Conservation (phyloP, 2,113 vertebrate species). For the Opisthocomus hoazin region DNA sequence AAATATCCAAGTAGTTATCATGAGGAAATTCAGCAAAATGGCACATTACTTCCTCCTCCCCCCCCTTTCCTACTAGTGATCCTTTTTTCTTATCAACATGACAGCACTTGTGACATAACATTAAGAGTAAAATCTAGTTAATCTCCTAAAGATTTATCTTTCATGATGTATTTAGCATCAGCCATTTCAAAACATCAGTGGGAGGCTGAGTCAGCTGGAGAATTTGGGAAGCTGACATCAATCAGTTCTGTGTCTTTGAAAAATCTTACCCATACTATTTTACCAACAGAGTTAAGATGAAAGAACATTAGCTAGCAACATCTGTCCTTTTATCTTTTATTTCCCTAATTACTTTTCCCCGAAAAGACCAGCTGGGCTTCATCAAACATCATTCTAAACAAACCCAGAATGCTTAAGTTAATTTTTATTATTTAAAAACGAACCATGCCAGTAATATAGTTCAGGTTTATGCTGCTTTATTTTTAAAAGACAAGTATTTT, state of each 20-base stretch:
- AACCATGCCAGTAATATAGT: not conserved
- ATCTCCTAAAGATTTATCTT: not conserved
- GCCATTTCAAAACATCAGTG: not conserved
- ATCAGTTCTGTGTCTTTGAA: not conserved
- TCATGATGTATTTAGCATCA: not conserved
- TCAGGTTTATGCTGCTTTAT: not conserved
- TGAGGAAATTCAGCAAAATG: not conserved
- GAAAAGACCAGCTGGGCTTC: not conserved
- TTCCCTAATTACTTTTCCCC: not conserved
- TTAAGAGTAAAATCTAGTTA: not conserved
- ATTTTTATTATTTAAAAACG: not conserved
- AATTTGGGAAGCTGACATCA: not conserved
- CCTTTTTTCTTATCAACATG: not conserved
- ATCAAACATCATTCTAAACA: not conserved
- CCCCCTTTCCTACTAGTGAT: not conserved
- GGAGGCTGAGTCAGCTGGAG: not conserved
- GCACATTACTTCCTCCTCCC: not conserved
- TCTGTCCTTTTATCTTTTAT: not conserved
- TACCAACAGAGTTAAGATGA: not conserved
- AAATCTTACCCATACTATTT: not conserved
- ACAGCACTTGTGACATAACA: not conserved
- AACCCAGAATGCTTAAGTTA: not conserved
- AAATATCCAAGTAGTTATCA: not conserved
- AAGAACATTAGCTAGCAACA: not conserved
- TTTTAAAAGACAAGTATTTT: not conserved